Conservation (phyloP, 2,797 vertebrate genomes). For the Fistularia commersonii region DNA sequence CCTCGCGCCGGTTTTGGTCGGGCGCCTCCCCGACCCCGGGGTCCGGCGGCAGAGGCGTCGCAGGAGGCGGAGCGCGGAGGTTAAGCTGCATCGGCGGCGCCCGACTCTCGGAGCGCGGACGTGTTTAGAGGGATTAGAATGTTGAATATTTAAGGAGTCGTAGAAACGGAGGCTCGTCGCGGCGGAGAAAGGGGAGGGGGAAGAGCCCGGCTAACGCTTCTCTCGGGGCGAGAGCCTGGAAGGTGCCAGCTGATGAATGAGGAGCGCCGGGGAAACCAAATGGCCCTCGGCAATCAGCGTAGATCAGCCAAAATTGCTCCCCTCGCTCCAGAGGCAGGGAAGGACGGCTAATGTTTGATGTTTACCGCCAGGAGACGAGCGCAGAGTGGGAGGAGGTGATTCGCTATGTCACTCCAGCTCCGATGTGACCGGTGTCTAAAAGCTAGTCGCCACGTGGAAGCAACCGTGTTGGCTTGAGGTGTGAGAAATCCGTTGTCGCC, state of each 20-base stretch:
- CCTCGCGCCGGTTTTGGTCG: conserved; percentile 1
- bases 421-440: conserved; percentile 18
- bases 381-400: conserved; percentile 5
- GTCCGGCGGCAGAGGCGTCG: conserved; percentile 26
- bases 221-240: conserved; percentile 52
- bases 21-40: background rate
- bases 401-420: conserved; percentile 1
- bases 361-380: conserved; percentile 32
- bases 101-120: conserved; percentile 20
- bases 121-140: conserved; percentile 38
- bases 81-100: conserved; percentile 41
- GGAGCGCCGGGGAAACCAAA: conserved; percentile 46
- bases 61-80: conserved; percentile 20
- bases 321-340: conserved; percentile 50
- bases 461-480: no score
- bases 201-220: conserved; percentile 32
- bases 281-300: conserved; percentile 71
- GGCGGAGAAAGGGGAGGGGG: conserved; percentile 29
- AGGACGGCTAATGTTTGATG: no score
- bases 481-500: no score
- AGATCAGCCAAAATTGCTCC: conserved; percentile 68
- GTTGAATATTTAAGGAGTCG: conserved; percentile 8
- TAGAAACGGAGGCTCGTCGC: conserved; percentile 50
- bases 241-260: conserved; percentile 70
- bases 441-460: conserved; percentile 5